These are phyloP conservation scores for Kradibia gibbosae DNA, from an alignment of 1,140 invertebrate species.

Conservation along the genomic window DNA sequence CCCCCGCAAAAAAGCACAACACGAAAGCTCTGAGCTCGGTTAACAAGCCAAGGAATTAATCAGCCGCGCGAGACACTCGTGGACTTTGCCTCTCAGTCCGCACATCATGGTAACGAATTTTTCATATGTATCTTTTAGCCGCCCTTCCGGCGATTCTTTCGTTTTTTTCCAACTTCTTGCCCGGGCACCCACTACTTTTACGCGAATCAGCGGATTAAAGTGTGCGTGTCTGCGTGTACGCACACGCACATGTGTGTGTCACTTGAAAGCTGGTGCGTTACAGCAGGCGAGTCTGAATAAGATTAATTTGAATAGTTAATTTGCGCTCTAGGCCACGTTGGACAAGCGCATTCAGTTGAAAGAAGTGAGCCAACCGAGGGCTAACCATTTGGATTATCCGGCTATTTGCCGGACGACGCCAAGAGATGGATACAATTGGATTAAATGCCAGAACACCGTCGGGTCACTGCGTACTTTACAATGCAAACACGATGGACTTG, in stretches of 20 bases:
- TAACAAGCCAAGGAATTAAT: constrained; percentile 40
- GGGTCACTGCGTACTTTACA: not conserved
- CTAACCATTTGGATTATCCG: not conserved
- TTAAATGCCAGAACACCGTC: not conserved
- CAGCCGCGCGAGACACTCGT: constrained; percentile 27
- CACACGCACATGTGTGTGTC: not conserved
- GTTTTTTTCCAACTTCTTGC: not conserved
- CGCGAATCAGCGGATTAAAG: too few species aligned
- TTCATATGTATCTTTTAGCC: constrained; percentile 16
- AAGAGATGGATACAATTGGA: constrained; percentile 3
- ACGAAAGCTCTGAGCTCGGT: constrained; percentile 8
- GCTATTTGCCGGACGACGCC: not conserved
- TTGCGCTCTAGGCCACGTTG: constrained; percentile 21
- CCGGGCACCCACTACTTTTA: not conserved
- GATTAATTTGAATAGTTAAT: constrained; percentile 51
- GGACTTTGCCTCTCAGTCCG: not conserved
- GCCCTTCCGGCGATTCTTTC: not conserved
- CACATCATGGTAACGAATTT: constrained; percentile 5
- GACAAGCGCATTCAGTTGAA: constrained; percentile 11
- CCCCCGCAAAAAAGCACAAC: not conserved
- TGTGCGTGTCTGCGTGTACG: not conserved
- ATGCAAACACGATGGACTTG: not conserved
- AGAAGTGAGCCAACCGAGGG: constrained; percentile 7
- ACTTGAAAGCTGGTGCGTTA: not conserved
- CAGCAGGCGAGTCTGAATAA: not conserved